Evolutionary conservation across 2,888 invertebrate genomes (phyloP), one percentile per base, ranked within the genome.

Genomic region (Nomada hirtipes): DNA sequence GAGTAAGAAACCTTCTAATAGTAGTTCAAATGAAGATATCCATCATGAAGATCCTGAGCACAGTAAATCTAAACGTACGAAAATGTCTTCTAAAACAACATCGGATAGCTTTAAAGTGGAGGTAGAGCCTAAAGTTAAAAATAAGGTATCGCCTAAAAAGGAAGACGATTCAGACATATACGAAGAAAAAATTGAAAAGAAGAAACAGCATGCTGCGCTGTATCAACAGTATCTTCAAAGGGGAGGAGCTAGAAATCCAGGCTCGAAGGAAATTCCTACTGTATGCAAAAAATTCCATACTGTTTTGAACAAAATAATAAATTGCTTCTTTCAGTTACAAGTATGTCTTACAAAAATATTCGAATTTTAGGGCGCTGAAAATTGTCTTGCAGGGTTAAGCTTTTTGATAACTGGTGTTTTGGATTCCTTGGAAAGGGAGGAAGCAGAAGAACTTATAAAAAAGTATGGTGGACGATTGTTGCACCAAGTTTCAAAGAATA

Each of bases 361-460:
- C 72, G 76, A 76, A 85, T 81, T 91, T 93, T 85, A 97, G 96
- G 97, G 97, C 47, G 95, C 96, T 70, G 95, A 96, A 20, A 95
- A 96, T 91, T 98, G 98, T 91, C 94, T 98, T 2, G 95, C 95
- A 69, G 96, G 97, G 71, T 94, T 96, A 74, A 96, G 95, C 4
- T 97, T 98, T 90, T 92, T 98, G 7, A 94, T 98, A 70, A 98
- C 98, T 55, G 99, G 98, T 50, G 97, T 98, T 1, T 94, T 98
- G 63, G 98, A 98, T 91, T 98, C 98, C 0, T 94, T 98, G 86
- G 98, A 98, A 89, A 95, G 97, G 18, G 97, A 98, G 7, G 98
- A 98, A 90, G 96, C 97, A 4, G 95, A 95, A 52, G 95, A 95
- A 0, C 94, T 98, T 9, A 96, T 98, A 18, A 96, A 96, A 76